phyloP scores from a whole-genome alignment of 2,797 vertebrate genomes.

The Macroramphosus scolopax region DNA sequence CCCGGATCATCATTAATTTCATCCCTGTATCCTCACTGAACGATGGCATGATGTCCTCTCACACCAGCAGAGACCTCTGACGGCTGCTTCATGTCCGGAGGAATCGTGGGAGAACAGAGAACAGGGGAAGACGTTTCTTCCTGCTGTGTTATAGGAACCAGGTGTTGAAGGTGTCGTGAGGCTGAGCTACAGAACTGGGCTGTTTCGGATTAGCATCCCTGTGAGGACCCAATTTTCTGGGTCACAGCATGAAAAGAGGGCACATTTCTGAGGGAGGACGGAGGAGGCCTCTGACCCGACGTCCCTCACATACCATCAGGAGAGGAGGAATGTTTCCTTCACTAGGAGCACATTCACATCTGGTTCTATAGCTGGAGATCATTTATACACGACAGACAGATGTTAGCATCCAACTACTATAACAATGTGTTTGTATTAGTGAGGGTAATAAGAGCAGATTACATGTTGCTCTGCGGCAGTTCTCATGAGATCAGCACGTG shows the following conservation, averaged over 20 bases:
- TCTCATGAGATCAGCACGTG: conserved; percentile 8
- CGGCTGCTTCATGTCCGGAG: conserved; percentile 27
- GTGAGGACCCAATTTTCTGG: conserved; percentile 70
- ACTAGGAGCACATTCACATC: conserved; percentile 25
- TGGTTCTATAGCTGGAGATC: conserved; percentile 10
- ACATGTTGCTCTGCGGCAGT: conserved; percentile 1
- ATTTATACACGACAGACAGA: background rate
- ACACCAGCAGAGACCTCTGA: conserved; percentile 1
- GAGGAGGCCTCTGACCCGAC: conserved; percentile 30
- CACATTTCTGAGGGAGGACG: conserved; percentile 55
- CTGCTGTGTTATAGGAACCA: conserved; percentile 68
- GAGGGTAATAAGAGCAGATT: no score
- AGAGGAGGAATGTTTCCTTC: conserved; percentile 19
- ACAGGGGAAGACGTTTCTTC: conserved; percentile 28
- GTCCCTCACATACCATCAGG: conserved; percentile 30
- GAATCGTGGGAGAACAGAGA: conserved; percentile 28
- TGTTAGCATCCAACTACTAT: background rate
- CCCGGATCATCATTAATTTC: background rate
- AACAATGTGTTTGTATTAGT: background rate
- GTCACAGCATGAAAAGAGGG: conserved; percentile 64
- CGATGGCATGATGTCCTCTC: background rate
- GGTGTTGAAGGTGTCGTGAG: conserved; percentile 60
- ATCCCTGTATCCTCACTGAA: no score
- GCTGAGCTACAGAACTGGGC: conserved; percentile 20
- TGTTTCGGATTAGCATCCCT: conserved; percentile 71